phyloP scores from a whole-genome alignment of 2,797 vertebrate genomes.

The Gephyroberyx darwinii region DNA sequence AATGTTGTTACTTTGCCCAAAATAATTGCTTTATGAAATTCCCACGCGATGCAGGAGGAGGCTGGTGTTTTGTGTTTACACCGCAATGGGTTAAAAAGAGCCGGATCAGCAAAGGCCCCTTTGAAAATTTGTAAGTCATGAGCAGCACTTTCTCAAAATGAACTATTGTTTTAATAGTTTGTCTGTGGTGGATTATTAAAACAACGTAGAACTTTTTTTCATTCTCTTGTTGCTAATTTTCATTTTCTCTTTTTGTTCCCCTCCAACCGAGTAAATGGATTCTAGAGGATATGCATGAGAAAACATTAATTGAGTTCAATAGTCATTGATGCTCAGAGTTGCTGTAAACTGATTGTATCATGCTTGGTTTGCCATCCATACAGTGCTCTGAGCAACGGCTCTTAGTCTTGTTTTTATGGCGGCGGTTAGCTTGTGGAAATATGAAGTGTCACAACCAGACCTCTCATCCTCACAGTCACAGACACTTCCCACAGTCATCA shows the following conservation, averaged over 20 bases:
- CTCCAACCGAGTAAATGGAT: conserved; percentile 67
- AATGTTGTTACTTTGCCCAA: conserved; percentile 38
- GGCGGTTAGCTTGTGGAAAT: conserved; percentile 69
- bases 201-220: conserved; percentile 37
- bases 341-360: conserved; percentile 74
- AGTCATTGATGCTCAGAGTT: conserved; percentile 57
- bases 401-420: conserved; percentile 62
- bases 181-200: conserved; percentile 24
- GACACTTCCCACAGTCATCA: conserved; percentile 81
- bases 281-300: conserved; percentile 65
- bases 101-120: conserved; percentile 5
- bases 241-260: conserved; percentile 47
- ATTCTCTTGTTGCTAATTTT: conserved; percentile 62
- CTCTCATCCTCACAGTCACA: conserved; percentile 68
- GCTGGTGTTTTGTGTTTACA: neutral
- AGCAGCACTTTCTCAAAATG: conserved; percentile 21
- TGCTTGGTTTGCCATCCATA: conserved; percentile 75
- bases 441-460: conserved; percentile 70
- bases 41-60: conserved; percentile 14
- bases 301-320: conserved; percentile 68
- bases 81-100: neutral
- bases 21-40: conserved; percentile 37
- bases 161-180: conserved; percentile 41
- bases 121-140: conserved; percentile 26
- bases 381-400: conserved; percentile 60